Conservation (phyloP, 1,140 invertebrate species). For the Zaprionus africanus region DNA sequence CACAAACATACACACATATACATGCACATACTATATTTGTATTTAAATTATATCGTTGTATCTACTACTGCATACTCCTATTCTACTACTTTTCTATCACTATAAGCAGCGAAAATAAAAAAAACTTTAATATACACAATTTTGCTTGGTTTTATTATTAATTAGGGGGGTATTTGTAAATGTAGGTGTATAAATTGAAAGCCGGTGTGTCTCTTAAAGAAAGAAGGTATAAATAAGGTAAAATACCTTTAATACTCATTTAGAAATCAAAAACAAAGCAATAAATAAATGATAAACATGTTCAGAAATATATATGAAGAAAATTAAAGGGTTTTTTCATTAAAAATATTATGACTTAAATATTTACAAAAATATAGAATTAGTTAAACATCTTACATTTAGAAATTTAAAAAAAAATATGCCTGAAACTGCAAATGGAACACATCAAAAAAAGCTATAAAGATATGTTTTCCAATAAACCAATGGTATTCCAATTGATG, state of each 20-base stretch:
- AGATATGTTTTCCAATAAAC: no score
- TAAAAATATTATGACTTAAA: no score
- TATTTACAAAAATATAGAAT: not conserved
- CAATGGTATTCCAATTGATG: no score
- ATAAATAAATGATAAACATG: not conserved
- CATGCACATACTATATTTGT: constrained; percentile 15
- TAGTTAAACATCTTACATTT: not conserved
- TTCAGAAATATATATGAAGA: not conserved
- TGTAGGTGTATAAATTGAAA: no score
- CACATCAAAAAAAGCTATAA: no score
- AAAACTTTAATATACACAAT: constrained; percentile 46
- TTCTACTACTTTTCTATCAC: constrained; percentile 47
- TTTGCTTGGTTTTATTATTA: not conserved
- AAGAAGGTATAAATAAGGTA: no score
- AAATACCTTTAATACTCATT: no score
- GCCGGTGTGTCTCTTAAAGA: no score
- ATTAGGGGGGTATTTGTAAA: no score
- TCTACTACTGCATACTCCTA: constrained; percentile 42
- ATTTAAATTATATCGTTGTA: constrained; percentile 60
- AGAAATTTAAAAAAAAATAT: not conserved
- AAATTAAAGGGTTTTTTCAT: not conserved
- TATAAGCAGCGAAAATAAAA: constrained; percentile 56
- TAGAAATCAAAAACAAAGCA: not conserved
- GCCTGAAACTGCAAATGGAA: no score
- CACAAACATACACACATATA: constrained; percentile 10